Evolutionary conservation across 2,888 invertebrate genomes (phyloP).

Genomic region (Gisinianus flammeolus): DNA sequence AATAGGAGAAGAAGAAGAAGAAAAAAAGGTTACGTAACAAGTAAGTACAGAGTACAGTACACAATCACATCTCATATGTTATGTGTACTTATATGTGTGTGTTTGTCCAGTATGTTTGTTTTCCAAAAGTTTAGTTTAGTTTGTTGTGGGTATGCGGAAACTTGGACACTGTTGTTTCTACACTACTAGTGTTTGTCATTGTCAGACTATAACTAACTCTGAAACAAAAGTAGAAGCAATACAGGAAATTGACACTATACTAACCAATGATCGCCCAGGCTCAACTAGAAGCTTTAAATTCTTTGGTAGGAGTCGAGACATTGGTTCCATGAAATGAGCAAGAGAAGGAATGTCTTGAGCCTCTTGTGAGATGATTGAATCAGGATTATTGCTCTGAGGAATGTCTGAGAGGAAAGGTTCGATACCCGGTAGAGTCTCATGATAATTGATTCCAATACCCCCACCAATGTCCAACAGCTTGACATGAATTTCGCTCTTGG

Average conservation of each 20-base stretch:
- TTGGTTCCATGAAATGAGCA: constrained; percentile 50
- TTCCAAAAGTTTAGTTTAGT: too few relatives aligned
- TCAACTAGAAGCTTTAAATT: constrained; percentile 61
- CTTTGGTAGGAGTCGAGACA: constrained; percentile 51
- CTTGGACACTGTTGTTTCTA: background rate
- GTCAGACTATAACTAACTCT: too few relatives aligned
- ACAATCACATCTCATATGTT: too few relatives aligned
- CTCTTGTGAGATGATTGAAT: background rate
- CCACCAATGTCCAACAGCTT: constrained; percentile 62
- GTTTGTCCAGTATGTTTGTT: too few relatives aligned
- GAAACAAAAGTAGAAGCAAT: too few relatives aligned
- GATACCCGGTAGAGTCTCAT: constrained; percentile 52
- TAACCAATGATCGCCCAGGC: constrained; percentile 62
- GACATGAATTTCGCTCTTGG: constrained; percentile 41
- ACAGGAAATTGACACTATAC: background rate
- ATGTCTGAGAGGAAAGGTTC: constrained; percentile 16
- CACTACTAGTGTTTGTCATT: background rate
- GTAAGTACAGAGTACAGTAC: too few relatives aligned
- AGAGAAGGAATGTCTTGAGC: constrained; percentile 38
- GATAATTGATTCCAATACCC: constrained; percentile 62
- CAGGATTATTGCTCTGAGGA: constrained; percentile 19
- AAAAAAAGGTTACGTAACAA: too few relatives aligned
- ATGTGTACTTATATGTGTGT: background rate
- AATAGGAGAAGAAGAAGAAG: background rate
- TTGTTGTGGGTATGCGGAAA: background rate